Base-by-base conservation (phyloP, 2,888 invertebrate genomes). In the Lordiphosa fenestrarum region DNA sequence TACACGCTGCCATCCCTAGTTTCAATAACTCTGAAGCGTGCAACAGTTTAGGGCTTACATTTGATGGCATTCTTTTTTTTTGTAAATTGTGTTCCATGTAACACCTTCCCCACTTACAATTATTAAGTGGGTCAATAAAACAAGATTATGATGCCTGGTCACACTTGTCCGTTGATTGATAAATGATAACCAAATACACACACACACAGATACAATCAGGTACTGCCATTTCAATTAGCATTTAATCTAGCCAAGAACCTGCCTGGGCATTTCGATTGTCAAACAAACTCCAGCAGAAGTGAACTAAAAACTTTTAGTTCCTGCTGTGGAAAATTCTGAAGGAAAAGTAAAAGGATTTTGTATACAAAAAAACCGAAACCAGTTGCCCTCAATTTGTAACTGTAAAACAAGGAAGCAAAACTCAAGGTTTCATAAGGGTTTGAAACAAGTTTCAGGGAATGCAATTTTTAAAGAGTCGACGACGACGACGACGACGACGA, bases 281-380 rank as follows among this genome's bases (percentile, higher is more conserved):
- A 55, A 63, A 58, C 41, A 47, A 64, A 53, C 42, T 30, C 9
- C 3, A 10, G 9, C 3, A 30, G 4, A 30, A 10, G 9, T 10
- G 9, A 0, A 30, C 9, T 30, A 30, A 30, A 30, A 30, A 30
- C 0, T 30, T 30, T 30, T 30, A 30, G 9, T 44, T 44, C 44
- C 44, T 30, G 44, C 33, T 44, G 44, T 44, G 44, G 44, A 44
- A 44, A 44, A 44, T 44, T 63, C 42, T 52, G 48, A 48, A 46
- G 47, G 13, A 58, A 59, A 68, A 64, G 69, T 68, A 53, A 68
- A 68, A 68, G 69, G 69, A 49, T 39, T 46, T n/a, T n/a, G n/a
- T n/a, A n/a, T 44, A 10, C 30, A 46, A 54, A 36, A 37, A 13
- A 53, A 23, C 13, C 6, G 33, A 56, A 62, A 54, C 42, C 40